Percentiles rank a stretch among this genome's conserved stretches.
Evolutionary conservation across 2,888 invertebrate genomes (phyloP).

Genomic region (Aleiodes leptofemur): DNA sequence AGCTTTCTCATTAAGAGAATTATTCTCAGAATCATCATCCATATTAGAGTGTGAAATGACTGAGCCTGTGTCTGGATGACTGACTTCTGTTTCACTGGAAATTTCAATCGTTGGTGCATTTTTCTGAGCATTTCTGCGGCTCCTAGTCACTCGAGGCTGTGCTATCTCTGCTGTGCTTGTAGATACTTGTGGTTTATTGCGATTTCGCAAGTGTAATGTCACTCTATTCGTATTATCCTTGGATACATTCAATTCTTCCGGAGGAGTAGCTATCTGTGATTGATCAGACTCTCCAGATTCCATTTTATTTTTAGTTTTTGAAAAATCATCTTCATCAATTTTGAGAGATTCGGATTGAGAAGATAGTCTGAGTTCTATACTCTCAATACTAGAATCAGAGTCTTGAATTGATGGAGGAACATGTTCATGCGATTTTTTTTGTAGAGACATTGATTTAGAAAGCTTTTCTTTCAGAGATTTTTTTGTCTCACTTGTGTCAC

Average conservation of each 20-base stretch:
- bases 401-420: neutral
- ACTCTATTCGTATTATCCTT: too few relatives aligned
- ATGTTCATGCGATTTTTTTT: too few relatives aligned
- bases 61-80: neutral
- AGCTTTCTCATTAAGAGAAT: neutral
- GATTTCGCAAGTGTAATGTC: neutral
- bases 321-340: constrained; percentile 14
- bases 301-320: constrained; percentile 6
- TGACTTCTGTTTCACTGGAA: constrained; percentile 70
- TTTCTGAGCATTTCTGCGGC: constrained; percentile 17
- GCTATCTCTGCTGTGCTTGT: neutral
- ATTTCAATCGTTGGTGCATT: neutral
- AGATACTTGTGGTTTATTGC: neutral
- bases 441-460: too few relatives aligned
- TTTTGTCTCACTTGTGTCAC: neutral
- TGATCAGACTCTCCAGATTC: neutral
- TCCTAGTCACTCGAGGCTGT: too few relatives aligned
- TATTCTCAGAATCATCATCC: neutral
- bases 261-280: neutral
- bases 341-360: constrained; percentile 15
- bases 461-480: too few relatives aligned
- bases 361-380: constrained; percentile 30
- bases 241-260: too few relatives aligned
- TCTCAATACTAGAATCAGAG: constrained; percentile 17
- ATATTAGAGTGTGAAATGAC: too few relatives aligned